Evolutionary conservation across 2,888 invertebrate species (phyloP).

Genomic region (Tolmerus cingulatus): DNA sequence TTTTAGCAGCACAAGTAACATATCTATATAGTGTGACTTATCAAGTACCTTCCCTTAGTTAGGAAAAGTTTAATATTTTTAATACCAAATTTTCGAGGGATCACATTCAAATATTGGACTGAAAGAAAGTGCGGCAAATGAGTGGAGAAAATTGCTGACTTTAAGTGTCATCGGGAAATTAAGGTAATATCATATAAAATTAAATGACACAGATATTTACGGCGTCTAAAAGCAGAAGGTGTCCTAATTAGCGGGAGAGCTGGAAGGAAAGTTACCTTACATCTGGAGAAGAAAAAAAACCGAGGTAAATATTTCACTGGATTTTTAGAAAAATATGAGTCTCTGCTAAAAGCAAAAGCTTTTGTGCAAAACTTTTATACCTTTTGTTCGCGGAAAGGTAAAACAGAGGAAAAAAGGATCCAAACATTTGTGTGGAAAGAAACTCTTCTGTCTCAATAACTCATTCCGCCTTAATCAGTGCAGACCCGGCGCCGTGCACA

Average conservation of each 20-base stretch:
- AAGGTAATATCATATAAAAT: background rate
- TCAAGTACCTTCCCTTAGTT: too few species aligned
- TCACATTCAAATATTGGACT: too few species aligned
- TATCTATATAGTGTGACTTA: too few species aligned
- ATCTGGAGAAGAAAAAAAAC: background rate
- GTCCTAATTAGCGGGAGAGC: conserved; percentile 14
- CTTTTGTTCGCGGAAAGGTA: conserved; percentile 5
- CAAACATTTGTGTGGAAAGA: background rate
- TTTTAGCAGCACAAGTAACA: too few species aligned
- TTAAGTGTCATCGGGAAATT: background rate
- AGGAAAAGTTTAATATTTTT: too few species aligned
- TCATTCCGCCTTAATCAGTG: conserved; percentile 23
- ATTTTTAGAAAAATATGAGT: conserved; percentile 9
- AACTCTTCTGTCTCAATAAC: conserved; percentile 10
- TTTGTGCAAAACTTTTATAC: conserved; percentile 22
- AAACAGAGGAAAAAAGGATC: background rate
- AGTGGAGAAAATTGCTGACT: background rate
- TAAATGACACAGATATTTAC: background rate
- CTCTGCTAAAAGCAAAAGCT: conserved; percentile 22
- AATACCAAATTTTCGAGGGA: too few species aligned
- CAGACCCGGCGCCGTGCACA: background rate
- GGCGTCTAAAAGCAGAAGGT: background rate
- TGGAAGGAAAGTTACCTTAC: background rate
- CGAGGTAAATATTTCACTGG: conserved; percentile 13
- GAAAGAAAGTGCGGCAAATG: background rate